Conservation (phyloP, 2,797 vertebrate species). For the Morus bassanus region DNA sequence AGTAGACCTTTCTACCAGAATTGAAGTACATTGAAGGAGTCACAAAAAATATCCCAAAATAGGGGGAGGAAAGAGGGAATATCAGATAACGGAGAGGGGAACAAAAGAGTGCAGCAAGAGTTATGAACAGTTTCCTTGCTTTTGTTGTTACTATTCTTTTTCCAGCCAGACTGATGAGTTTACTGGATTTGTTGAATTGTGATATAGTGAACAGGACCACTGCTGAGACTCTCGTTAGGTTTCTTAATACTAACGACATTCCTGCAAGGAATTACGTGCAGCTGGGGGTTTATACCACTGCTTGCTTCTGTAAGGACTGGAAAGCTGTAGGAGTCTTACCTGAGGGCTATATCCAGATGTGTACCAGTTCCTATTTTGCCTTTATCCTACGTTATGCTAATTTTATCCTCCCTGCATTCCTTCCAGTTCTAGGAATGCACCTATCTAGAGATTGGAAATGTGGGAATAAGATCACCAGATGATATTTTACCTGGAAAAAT, state of each 20-base stretch:
- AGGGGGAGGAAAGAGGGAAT: not conserved
- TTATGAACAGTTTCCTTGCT: not conserved
- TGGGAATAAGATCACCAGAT: not conserved
- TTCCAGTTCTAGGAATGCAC: not conserved
- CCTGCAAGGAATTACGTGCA: not conserved
- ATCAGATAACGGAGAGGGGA: not conserved
- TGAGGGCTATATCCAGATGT: not conserved
- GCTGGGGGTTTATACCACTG: not conserved
- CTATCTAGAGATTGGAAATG: not conserved
- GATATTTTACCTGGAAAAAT: not conserved
- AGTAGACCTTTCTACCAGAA: conserved; percentile 28
- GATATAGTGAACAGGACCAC: not conserved
- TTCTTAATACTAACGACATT: not conserved
- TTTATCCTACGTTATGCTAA: not conserved
- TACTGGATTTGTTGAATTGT: not conserved
- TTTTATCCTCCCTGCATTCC: not conserved
- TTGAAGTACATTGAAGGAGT: conserved; percentile 16
- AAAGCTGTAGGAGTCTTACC: not conserved
- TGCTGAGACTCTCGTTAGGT: fast-evolving
- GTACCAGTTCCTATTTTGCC: not conserved
- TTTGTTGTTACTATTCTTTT: not conserved
- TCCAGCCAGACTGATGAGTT: not conserved
- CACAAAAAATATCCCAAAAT: not conserved
- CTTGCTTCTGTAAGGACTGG: not conserved
- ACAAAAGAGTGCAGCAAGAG: not conserved